Percentiles rank a stretch among this genome's conserved stretches.
These are phyloP conservation scores for Gnathonemus echidnorhynchus DNA, from an alignment of 2,113 vertebrate species.

Conservation along the genomic window DNA sequence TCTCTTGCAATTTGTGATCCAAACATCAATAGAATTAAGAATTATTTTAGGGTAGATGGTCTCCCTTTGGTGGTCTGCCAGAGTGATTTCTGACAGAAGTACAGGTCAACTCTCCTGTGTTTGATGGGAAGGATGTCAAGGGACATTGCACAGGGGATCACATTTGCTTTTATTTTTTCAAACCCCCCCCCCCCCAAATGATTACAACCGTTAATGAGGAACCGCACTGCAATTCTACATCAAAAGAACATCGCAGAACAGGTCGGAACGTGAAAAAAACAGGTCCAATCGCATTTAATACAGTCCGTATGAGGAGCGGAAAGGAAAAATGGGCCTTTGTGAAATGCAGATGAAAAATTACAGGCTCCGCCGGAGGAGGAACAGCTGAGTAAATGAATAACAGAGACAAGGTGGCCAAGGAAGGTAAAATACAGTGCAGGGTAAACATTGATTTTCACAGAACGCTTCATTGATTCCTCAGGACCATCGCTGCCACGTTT, in stretches of 20 bases:
- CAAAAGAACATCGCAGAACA: background rate
- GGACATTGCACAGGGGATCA: background rate
- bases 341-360: conserved; percentile 4
- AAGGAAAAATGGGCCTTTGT: background rate
- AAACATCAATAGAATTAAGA: background rate
- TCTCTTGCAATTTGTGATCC: background rate
- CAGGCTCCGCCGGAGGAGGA: conserved; percentile 1
- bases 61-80: background rate
- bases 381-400: conserved; percentile 17
- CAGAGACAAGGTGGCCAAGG: background rate
- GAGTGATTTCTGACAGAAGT: background rate
- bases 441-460: conserved; percentile 1
- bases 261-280: conserved; percentile 13
- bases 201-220: conserved; percentile 4
- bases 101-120: background rate
- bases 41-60: background rate
- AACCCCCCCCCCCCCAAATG: background rate
- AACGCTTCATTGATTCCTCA: background rate
- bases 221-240: background rate
- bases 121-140: background rate
- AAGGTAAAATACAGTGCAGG: background rate
- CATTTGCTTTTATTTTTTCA: background rate
- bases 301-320: conserved; percentile 4
- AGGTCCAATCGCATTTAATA: background rate
- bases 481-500: background rate